These are phyloP conservation scores for Dioctria rufipes DNA, from an alignment of 2,888 invertebrate species.

Conservation along the genomic window DNA sequence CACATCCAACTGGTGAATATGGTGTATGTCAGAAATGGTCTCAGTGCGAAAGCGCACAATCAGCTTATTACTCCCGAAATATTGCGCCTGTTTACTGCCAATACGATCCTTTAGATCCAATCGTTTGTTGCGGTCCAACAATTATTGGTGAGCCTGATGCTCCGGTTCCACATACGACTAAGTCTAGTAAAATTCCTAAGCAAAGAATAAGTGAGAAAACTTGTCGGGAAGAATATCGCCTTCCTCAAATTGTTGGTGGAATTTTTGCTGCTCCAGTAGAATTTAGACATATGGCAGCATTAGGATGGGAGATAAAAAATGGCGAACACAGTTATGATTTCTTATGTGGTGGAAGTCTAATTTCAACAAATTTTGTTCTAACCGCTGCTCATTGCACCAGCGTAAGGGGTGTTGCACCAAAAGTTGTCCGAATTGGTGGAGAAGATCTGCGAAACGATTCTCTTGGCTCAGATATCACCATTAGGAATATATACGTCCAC, in stretches of 20 bases:
- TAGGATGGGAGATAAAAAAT: constrained; percentile 18
- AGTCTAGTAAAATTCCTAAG: background rate
- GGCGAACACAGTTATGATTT: constrained; percentile 50
- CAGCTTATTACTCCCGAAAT: background rate
- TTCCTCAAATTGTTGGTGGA: constrained; percentile 56
- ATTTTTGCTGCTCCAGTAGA: constrained; percentile 11
- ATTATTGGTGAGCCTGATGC: background rate
- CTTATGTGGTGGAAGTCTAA: constrained; percentile 60
- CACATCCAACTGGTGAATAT: background rate
- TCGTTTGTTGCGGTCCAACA: background rate
- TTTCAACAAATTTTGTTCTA: constrained; percentile 49
- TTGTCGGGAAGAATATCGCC: background rate
- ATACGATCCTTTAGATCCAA: constrained; percentile 9
- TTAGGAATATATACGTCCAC: constrained; percentile 18
- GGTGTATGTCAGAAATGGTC: constrained; percentile 9
- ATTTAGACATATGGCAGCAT: constrained; percentile 63
- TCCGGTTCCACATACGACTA: background rate
- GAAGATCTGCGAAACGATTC: background rate
- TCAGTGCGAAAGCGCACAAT: background rate
- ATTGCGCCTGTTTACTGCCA: constrained; percentile 17
- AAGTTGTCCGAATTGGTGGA: constrained; percentile 1
- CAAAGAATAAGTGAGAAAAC: background rate
- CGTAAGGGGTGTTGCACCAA: background rate
- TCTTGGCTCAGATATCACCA: background rate
- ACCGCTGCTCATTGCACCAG: background rate